These are phyloP conservation scores for Eudemis profundana DNA, from an alignment of 2,888 invertebrate genomes.

Conservation along the genomic window DNA sequence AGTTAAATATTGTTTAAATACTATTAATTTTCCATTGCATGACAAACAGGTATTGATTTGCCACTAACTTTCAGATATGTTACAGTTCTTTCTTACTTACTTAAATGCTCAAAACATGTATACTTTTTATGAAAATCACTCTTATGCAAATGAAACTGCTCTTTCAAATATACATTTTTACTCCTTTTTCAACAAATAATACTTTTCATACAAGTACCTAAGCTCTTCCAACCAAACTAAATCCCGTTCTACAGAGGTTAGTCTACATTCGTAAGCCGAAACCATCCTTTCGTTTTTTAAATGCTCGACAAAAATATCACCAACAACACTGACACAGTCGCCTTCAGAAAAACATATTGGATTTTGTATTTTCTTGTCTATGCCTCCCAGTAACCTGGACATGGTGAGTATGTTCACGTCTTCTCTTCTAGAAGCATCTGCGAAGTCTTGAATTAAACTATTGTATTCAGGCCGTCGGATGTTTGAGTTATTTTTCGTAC, in stretches of 20 bases:
- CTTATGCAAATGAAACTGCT: background rate
- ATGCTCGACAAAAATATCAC: conserved; percentile 75
- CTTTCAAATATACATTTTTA: conserved; percentile 6
- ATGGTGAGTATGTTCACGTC: conserved; percentile 65
- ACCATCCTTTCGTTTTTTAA: conserved; percentile 65
- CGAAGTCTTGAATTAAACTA: conserved; percentile 61
- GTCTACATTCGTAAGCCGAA: conserved; percentile 67
- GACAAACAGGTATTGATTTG: too few relatives aligned
- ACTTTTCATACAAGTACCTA: conserved; percentile 74
- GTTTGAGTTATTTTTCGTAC: conserved; percentile 62
- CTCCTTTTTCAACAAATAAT: conserved; percentile 62
- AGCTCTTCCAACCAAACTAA: conserved; percentile 78
- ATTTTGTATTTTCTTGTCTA: conserved; percentile 57
- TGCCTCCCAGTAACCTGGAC: conserved; percentile 64
- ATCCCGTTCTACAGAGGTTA: conserved; percentile 67
- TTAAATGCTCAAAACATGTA: too few relatives aligned
- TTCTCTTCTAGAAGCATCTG: conserved; percentile 57
- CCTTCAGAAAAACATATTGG: conserved; percentile 63
- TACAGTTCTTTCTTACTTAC: too few relatives aligned
- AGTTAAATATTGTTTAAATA: too few relatives aligned
- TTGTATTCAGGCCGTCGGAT: conserved; percentile 53
- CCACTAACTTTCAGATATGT: too few relatives aligned
- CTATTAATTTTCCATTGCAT: too few relatives aligned
- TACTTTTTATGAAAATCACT: too few relatives aligned
- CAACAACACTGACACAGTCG: conserved; percentile 64